Percentiles rank a stretch among this genome's conserved stretches.
phyloP scores from a whole-genome alignment of 2,797 vertebrate species.

The Galago senegalensis region DNA sequence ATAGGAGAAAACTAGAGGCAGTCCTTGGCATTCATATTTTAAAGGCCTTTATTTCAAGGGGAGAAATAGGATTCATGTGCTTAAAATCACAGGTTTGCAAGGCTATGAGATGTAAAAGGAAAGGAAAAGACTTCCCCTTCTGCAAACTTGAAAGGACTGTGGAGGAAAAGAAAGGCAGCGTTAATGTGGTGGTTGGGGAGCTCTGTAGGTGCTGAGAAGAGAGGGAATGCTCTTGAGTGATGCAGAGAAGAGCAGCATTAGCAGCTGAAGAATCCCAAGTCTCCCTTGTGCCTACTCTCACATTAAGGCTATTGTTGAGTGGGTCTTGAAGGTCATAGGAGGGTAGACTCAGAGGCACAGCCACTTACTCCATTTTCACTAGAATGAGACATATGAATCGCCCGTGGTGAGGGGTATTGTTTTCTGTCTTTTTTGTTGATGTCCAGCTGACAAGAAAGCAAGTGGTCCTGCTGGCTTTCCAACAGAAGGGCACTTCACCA shows the following conservation, averaged over 20 bases:
- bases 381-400: background rate
- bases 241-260: too few relatives aligned
- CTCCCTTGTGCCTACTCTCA: background rate
- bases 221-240: background rate
- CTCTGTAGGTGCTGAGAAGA: background rate
- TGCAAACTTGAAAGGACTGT: background rate
- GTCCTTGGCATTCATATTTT: constrained; percentile 15
- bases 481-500: background rate
- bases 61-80: background rate
- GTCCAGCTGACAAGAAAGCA: background rate
- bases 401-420: background rate
- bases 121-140: background rate
- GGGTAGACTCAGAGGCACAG: background rate
- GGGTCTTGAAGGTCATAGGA: too few relatives aligned
- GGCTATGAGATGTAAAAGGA: background rate
- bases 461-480: background rate
- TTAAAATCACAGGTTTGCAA: background rate
- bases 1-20: background rate
- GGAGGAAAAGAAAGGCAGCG: background rate
- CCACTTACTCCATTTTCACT: background rate
- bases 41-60: background rate
- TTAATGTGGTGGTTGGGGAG: background rate
- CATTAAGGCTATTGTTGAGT: background rate
- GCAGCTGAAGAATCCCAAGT: background rate
- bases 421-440: background rate